Evolutionary conservation across 1,140 invertebrate genomes (phyloP).

Genomic region (Halictus rubicundus): DNA sequence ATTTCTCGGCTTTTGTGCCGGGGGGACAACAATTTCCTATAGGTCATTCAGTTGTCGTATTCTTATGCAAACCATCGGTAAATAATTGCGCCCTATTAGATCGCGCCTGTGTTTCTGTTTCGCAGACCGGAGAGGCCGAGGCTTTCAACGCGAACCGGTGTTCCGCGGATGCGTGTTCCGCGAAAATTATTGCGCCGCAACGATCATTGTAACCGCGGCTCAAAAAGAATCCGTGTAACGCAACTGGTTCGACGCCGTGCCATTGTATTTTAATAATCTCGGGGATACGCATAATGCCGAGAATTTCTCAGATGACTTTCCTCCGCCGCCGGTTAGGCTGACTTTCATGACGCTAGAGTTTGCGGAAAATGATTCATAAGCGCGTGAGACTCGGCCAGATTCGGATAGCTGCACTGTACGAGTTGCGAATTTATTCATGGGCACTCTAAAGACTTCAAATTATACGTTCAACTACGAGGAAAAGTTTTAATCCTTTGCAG

Average conservation of each 20-base stretch:
- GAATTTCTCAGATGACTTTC: conserved; percentile 22
- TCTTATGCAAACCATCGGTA: conserved; percentile 52
- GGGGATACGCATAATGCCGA: conserved; percentile 26
- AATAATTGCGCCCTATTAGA: conserved; percentile 51
- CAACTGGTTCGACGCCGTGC: background rate
- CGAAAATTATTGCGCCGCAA: conserved; percentile 29
- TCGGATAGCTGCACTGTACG: no score
- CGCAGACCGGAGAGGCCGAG: background rate
- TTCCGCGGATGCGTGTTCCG: conserved; percentile 19
- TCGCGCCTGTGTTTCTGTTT: conserved; percentile 20
- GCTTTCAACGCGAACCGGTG: background rate
- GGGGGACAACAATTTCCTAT: conserved; percentile 50
- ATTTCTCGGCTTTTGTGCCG: conserved; percentile 38
- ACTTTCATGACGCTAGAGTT: background rate
- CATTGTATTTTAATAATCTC: conserved; percentile 45
- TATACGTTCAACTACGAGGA: no score
- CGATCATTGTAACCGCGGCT: conserved; percentile 19
- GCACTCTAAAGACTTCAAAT: no score
- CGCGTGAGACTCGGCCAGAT: no score
- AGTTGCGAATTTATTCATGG: no score
- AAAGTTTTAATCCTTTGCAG: no score
- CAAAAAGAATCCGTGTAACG: conserved; percentile 20
- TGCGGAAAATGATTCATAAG: background rate
- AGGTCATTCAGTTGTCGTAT: conserved; percentile 54
- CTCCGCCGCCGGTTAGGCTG: background rate